Base-by-base conservation (phyloP, 1,140 invertebrate genomes). In the Fragariocoptes setiger region DNA sequence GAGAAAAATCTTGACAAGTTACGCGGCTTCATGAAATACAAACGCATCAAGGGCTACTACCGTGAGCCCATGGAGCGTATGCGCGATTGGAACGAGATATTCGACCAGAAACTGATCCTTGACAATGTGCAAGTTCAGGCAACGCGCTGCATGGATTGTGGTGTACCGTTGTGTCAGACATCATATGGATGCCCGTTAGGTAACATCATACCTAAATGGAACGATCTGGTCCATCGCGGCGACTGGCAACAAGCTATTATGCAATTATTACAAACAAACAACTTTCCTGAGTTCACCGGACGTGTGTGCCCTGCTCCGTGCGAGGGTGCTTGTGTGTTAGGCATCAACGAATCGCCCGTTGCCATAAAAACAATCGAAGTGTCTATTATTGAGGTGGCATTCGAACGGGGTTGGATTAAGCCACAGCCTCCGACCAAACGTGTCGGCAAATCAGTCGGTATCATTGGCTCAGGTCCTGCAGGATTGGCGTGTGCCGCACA, bases 311-410 rank as follows among this genome's bases (percentile, higher is more conserved):
- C 90, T 12, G 88, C 90, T 14, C 90, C 90, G 3, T 97, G 90
- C 62, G 90, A 99, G 65, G 88, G 82, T 37, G 78, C 88, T 2
- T 99, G 90, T 61, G 86, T 94, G 15, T 56, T 97, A 39, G 86
- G 83, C 21, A 95, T 97, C 51, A 83, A 79, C 37, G 75, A 83
- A 50, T 80, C 83, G 3, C 65, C 90, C 8, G 90, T 99, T 1
- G 95, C 88, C 21, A 99, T 99, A 52, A 97, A 97, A 57, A 90
- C 90, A 54, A 95, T 99, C 49, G 90, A 99, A 62, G 90, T 85
- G 57, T 71, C 85, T 18, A 97, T 99, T 52, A 95, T 97, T 50
- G 90, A 99, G 61, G 71, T 92, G 60, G 90, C 83, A 12, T 99
- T 88, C 59, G 79, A 92, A 48, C 70, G 80, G 58, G 85, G 85